Conservation (phyloP, 2,113 vertebrate genomes). For the Meleagris gallopavo region DNA sequence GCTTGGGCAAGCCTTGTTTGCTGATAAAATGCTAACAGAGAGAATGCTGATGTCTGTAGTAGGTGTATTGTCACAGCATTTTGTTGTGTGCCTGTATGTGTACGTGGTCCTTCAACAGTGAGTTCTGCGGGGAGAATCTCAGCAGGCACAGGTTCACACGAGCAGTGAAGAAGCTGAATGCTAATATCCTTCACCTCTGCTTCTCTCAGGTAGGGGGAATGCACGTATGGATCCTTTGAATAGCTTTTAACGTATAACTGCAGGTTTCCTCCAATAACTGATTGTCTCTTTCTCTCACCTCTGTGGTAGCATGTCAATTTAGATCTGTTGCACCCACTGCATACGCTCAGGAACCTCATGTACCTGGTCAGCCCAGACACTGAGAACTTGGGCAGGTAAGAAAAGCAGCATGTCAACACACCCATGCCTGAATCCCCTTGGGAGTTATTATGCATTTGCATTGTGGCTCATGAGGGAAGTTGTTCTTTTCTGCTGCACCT, state of each 20-base stretch:
- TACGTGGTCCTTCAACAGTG: slow-evolving; percentile 77
- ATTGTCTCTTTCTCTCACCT: neutral
- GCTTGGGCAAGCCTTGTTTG: neutral
- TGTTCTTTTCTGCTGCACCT: neutral
- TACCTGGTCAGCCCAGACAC: slow-evolving; percentile 93
- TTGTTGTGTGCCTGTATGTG: neutral
- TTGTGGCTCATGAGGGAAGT: neutral
- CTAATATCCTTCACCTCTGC: slow-evolving; percentile 95
- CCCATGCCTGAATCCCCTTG: neutral
- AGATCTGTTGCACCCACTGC: slow-evolving; percentile 95
- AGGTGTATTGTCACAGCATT: neutral
- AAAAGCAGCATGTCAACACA: neutral
- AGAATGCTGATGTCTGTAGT: neutral
- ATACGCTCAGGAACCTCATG: slow-evolving; percentile 97
- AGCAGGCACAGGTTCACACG: slow-evolving; percentile 93
- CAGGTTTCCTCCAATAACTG: slow-evolving; percentile 15
- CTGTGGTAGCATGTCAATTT: slow-evolving; percentile 89
- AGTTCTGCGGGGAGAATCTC: slow-evolving; percentile 97
- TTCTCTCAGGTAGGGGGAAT: slow-evolving; percentile 92
- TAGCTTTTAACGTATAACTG: neutral
- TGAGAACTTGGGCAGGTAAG: slow-evolving; percentile 94
- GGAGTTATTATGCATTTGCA: neutral
- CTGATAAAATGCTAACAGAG: neutral
- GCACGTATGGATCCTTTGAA: neutral
- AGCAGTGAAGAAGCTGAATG: slow-evolving; percentile 94